These are phyloP conservation scores for Eulemur rubriventer DNA, from an alignment of 2,797 vertebrate genomes.

Conservation along the genomic window DNA sequence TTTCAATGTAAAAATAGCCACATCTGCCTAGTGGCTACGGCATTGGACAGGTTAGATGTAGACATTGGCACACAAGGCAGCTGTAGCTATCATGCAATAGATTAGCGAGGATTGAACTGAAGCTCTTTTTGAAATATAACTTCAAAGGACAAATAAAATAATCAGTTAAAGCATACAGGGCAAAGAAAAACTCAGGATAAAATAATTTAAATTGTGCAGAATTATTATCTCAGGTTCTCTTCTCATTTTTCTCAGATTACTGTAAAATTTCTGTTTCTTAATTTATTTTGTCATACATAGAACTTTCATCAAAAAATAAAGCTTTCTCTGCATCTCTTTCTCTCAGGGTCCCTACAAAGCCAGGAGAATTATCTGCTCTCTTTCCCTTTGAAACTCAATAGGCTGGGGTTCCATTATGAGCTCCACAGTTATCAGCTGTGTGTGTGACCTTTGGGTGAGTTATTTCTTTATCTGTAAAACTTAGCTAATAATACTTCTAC, in stretches of 20 bases:
- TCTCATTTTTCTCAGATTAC: background rate
- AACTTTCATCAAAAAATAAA: background rate
- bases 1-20: background rate
- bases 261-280: background rate
- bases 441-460: background rate
- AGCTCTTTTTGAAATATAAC: background rate
- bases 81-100: background rate
- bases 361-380: background rate
- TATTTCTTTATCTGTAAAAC: background rate
- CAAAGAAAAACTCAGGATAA: background rate
- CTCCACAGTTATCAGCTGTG: background rate
- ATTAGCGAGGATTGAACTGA: background rate
- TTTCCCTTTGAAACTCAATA: background rate
- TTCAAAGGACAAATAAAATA: constrained; percentile 15
- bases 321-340: background rate
- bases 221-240: background rate
- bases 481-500: background rate
- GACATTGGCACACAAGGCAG: background rate
- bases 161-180: background rate
- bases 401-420: background rate
- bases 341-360: background rate
- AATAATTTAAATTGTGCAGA: background rate
- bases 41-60: background rate
- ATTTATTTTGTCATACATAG: background rate
- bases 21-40: background rate